phyloP scores from a whole-genome alignment of 2,888 invertebrate species.

The Nomada goodeniana region DNA sequence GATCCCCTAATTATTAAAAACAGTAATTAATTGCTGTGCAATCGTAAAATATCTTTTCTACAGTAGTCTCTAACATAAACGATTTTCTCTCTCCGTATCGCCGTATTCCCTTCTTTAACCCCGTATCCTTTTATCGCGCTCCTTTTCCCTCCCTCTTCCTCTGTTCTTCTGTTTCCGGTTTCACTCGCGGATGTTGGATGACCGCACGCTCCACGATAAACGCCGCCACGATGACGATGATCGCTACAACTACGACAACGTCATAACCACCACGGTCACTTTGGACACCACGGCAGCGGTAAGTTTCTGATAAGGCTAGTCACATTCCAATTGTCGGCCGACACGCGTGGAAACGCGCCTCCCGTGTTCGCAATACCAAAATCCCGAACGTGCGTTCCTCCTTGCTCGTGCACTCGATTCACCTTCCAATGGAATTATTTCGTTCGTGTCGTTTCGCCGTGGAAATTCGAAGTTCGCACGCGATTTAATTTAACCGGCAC shows the following conservation, averaged over 20 bases:
- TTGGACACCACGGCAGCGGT: constrained; percentile 66
- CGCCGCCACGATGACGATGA: constrained; percentile 50
- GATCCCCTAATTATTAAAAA: background rate
- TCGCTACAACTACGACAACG: constrained; percentile 49
- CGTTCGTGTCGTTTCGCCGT: too few species aligned
- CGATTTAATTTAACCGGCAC: background rate
- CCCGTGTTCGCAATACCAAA: constrained; percentile 60
- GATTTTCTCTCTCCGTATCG: constrained; percentile 21
- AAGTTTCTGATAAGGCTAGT: constrained; percentile 71
- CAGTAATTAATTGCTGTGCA: background rate
- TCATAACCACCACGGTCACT: constrained; percentile 60
- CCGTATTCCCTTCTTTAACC: constrained; percentile 38
- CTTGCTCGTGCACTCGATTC: background rate
- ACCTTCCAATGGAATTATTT: background rate
- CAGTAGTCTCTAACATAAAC: constrained; percentile 45
- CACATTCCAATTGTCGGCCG: constrained; percentile 64
- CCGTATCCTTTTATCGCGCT: constrained; percentile 49
- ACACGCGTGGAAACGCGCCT: constrained; percentile 43
- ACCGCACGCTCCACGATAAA: constrained; percentile 62
- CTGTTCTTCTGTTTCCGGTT: constrained; percentile 75
- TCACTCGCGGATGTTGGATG: constrained; percentile 74
- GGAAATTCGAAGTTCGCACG: background rate
- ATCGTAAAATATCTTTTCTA: too few species aligned
- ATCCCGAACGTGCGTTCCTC: constrained; percentile 8
- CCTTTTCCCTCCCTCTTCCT: constrained; percentile 22